Base-by-base conservation (phyloP, 2,888 invertebrate species). In the Dolomedes plantarius region DNA sequence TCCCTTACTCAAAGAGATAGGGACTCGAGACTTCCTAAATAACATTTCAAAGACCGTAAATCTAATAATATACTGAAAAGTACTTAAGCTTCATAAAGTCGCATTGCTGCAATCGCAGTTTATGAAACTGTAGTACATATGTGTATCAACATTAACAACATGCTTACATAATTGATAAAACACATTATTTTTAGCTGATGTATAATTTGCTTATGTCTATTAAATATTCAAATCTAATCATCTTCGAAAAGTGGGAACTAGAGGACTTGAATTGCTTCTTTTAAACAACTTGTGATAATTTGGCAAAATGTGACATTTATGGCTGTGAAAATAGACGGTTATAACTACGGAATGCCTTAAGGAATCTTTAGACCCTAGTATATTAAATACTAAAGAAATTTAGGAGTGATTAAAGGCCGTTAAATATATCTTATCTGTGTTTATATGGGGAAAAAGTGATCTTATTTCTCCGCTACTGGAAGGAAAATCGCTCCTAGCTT, bases 111-210 rank as follows among this genome's bases (percentile, higher is more conserved):
- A 36, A 36, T 36, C 36, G 9, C 5, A 7, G 36, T 36, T 36
- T 9, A 36, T 36, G 36, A 36, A 36, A 36, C 36, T 36, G 9
- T 36, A 7, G 36, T 9, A 23, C 29, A 36, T 46, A 56, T n/a
- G n/a, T n/a, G n/a, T 75, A 65, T 46, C 75, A 65, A 65, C 67
- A 65, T 29, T 39, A 75, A 46, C 23, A 65, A 28, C 65, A 19
- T 41, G 27, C 31, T 75, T 75, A 46, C 46, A 75, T 67, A 75
- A 75, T 75, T 67, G 75, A 75, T 75, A 65, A 41, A 75, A 75
- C 39, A 64, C 67, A 62, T 62, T 74, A 56, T 13, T 67, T 32
- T 31, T 9, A 31, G n/a, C 27, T 36, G 13, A 36, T 28, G 29
- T 41, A 65, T 31, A 29, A 65, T 32, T 29, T 41, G 31, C 41